phyloP scores from a whole-genome alignment of 2,888 invertebrate species.

The Eupeodes luniger region DNA sequence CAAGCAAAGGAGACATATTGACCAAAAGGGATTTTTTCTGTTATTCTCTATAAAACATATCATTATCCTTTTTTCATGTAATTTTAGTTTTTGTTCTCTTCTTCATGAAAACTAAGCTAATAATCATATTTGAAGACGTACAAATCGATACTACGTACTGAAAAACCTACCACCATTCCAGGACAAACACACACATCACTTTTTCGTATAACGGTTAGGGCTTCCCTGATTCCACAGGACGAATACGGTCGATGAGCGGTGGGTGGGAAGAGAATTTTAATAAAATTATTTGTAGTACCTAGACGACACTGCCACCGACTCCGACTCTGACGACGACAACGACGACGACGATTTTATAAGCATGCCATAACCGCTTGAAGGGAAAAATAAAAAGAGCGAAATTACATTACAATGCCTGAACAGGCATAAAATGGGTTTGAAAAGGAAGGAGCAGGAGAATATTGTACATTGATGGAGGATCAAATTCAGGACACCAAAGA shows the following conservation, averaged over 20 bases:
- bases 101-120: slow-evolving; percentile 44
- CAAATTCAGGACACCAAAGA: slow-evolving; percentile 17
- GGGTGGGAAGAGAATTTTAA: slow-evolving; percentile 51
- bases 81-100: background rate
- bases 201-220: slow-evolving; percentile 22
- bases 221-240: background rate
- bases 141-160: slow-evolving; percentile 56
- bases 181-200: slow-evolving; percentile 10
- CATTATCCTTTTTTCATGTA: slow-evolving; percentile 47
- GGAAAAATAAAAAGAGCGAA: slow-evolving; percentile 25
- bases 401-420: slow-evolving; percentile 67
- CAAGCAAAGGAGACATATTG: slow-evolving; percentile 26
- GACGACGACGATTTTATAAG: background rate
- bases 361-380: slow-evolving; percentile 3
- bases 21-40: slow-evolving; percentile 20
- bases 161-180: background rate
- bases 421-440: slow-evolving; percentile 33
- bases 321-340: background rate
- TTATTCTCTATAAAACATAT: slow-evolving; percentile 34
- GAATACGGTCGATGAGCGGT: background rate
- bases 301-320: background rate
- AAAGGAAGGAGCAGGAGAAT: background rate
- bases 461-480: background rate
- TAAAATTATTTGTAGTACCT: slow-evolving; percentile 47
- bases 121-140: background rate